Evolutionary conservation across 2,113 vertebrate genomes (phyloP).

Genomic region (Peromyscus californicus): DNA sequence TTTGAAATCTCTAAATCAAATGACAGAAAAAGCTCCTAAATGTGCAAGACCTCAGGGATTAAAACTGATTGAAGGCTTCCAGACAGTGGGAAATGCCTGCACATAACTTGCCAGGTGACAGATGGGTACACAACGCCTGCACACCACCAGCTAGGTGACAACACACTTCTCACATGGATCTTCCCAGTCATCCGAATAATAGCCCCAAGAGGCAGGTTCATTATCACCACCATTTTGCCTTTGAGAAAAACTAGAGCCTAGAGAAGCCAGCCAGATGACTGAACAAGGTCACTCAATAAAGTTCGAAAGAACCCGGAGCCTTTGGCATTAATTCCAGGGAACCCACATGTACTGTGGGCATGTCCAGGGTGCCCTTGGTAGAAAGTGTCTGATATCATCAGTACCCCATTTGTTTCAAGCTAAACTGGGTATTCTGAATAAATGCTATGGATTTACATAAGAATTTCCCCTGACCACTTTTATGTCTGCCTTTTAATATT

Average conservation of each 20-base stretch:
- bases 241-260: slow-evolving; percentile 24
- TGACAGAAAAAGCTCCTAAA: neutral
- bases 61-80: slow-evolving; percentile 27
- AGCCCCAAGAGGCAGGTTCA: slow-evolving; percentile 5
- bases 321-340: neutral
- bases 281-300: slow-evolving; percentile 19
- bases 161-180: neutral
- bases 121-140: neutral
- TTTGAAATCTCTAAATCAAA: slow-evolving; percentile 47
- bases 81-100: neutral
- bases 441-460: neutral
- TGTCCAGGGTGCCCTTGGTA: neutral
- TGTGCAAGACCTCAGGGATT: neutral
- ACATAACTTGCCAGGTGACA: slow-evolving; percentile 39
- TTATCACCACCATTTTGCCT: slow-evolving; percentile 15
- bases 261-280: neutral
- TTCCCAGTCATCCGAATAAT: neutral
- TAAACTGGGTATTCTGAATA: neutral
- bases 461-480: slow-evolving; percentile 16
- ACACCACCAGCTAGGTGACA: neutral
- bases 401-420: neutral
- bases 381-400: neutral
- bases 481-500: slow-evolving; percentile 6
- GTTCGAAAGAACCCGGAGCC: neutral
- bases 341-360: accelerated